Conservation (phyloP, 2,888 invertebrate genomes). For the Petrolisthes cinctipes region DNA sequence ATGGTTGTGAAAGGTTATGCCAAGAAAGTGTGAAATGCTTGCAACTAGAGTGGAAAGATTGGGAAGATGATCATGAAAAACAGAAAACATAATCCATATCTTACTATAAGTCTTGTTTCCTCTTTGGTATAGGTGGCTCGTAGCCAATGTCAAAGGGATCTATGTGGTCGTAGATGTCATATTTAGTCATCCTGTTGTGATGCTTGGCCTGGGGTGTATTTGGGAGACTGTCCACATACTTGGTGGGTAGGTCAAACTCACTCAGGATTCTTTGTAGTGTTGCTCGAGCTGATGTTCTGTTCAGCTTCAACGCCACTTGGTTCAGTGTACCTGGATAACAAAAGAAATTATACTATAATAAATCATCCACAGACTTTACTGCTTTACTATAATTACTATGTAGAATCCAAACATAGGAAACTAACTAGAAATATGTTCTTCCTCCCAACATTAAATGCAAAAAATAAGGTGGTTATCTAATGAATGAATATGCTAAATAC, state of each 20-base stretch:
- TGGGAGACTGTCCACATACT: conserved; percentile 56
- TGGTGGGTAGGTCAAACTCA: conserved; percentile 62
- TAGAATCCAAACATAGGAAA: background rate
- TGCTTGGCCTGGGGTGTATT: conserved; percentile 37
- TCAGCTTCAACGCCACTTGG: conserved; percentile 39
- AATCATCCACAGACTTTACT: no score
- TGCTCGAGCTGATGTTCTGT: conserved; percentile 41
- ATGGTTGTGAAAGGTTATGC: no score
- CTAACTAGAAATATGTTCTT: background rate
- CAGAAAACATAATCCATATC: conserved; percentile 15
- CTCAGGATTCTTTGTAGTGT: conserved; percentile 57
- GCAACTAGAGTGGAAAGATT: background rate
- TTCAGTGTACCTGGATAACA: conserved; percentile 33
- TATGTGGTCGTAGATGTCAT: conserved; percentile 25
- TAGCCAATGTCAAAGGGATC: conserved; percentile 22
- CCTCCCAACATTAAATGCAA: background rate
- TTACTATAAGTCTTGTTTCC: conserved; percentile 57
- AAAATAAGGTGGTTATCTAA: no score
- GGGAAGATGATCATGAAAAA: background rate
- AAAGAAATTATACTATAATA: no score
- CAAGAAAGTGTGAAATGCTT: no score
- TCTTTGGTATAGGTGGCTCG: conserved; percentile 32
- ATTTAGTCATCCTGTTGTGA: conserved; percentile 32
- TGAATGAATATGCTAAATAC: no score
- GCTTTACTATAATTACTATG: background rate